Conservation (phyloP, 2,113 vertebrate genomes). For the Pycnonotus jocosus region DNA sequence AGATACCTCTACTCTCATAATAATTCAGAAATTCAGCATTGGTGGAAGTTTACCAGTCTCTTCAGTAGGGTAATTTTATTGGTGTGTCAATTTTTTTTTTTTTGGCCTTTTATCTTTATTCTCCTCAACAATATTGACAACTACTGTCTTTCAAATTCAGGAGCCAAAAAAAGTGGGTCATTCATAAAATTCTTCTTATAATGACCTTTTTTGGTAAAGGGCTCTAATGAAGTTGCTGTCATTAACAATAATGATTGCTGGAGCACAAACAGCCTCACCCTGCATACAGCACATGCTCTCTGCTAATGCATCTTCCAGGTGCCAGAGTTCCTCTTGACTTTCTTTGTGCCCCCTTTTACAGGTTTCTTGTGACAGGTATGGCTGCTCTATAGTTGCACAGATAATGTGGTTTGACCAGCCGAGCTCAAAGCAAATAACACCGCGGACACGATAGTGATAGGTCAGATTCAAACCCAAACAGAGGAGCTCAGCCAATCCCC, state of each 20-base stretch:
- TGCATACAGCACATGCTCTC: rapidly evolving
- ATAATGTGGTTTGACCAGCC: too few relatives aligned
- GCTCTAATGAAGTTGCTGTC: not conserved
- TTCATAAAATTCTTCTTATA: not conserved
- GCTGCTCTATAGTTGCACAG: not conserved
- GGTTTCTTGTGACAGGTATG: not conserved
- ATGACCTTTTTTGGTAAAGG: not conserved
- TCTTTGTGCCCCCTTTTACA: not conserved
- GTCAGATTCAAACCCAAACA: not conserved
- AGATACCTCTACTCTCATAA: not conserved
- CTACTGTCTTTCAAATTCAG: not conserved
- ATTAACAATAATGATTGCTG: not conserved
- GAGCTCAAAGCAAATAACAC: too few relatives aligned
- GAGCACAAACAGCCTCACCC: not conserved
- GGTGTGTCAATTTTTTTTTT: not conserved
- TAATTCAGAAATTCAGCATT: not conserved
- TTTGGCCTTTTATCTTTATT: not conserved
- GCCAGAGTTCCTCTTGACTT: not conserved
- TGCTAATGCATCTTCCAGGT: rapidly evolving
- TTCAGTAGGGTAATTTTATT: not conserved
- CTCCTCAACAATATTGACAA: not conserved
- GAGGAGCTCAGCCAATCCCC: not conserved
- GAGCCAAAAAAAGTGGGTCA: not conserved
- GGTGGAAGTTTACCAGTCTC: not conserved
- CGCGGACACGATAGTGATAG: not conserved